Evolutionary conservation across 2,797 vertebrate species (phyloP), one percentile per base, ranked within the genome.

Genomic region (Alosa sapidissima): DNA sequence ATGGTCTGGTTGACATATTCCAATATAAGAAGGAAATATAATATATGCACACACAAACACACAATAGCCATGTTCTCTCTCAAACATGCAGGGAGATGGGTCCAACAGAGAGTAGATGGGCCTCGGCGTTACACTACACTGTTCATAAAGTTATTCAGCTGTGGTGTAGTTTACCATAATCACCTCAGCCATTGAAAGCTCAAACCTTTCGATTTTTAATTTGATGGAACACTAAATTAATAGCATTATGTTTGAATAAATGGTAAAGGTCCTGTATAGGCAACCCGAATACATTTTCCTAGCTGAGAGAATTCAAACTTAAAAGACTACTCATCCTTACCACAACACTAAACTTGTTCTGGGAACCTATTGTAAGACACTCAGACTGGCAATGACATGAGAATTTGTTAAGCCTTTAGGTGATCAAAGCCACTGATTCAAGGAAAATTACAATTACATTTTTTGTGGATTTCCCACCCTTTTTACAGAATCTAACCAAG

Each of bases 281-380:
- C 62, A 65, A 33, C 36, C 33, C 75, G 13, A 0, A 41, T 4
- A 41, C 14, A 75, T 33, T 14, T 75, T 72, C 65, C 54, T 13
- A 72, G 65, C 10, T 13, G 65, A 36, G 68, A 75, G 5, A 41
- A 45, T 75, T 16, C 16, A 33, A 33, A 75, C 68, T 75, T 41
- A 19, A 41, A 75, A 13, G 13, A 58, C n/a, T 58, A 75, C 33
- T 3, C 13, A 19, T 75, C 33, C 36, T 33, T 75, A 19, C 36
- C 33, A 75, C 68, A 75, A 45, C 41, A 36, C 36, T 11, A 75
- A 75, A 28, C 41, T 21, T 78, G 41, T 78, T 78, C 41, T 41
- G 36, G 72, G 41, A 75, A 45, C 16, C 14, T 78, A 78, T 78
- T 78, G 47, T 78, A 78, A 47, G 36, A 36, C 72, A 78, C 72